Evolutionary conservation across 2,888 invertebrate genomes (phyloP), one percentile per base, ranked within the genome.

Genomic region (Pollenia labialis): DNA sequence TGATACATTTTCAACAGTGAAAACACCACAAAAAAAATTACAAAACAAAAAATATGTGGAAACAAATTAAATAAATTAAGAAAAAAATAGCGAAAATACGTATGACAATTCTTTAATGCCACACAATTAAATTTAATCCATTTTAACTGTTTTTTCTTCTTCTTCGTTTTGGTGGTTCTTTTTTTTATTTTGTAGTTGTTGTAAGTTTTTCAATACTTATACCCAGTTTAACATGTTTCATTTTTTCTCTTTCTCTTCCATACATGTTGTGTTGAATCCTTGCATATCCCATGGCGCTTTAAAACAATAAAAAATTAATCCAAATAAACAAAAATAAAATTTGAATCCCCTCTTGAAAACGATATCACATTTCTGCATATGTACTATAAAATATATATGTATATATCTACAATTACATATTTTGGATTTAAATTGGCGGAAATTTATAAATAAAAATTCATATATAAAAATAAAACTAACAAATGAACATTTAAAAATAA

Each of bases 51-150:
- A 71, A 64, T 44, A 68, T 56, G 16, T 46, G 42, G 12, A 62
- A 54, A 72, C 2, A 11, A 50, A 60, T n/a, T n/a, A 44, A 62
- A 62, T 18, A 79, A 42, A 32, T 23, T 32, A 32, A 32, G 32
- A 32, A 42, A 50, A 62, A 42, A 64, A 71, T 48, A 50, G 50
- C 18, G 48, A 16, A 68, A 14, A 58, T 44, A 77, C 77, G 40
- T 62, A 76, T 77, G 76, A 58, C 44, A 86, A 81, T 83, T 66
- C 75, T 83, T 86, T 83, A 66, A 83, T 64, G 81, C 80, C 79
- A 76, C 71, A 81, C 85, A 89, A 82, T 80, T 82, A 88, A 87
- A 88, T 88, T 88, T 85, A 89, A 88, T 88, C 85, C 88, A 86
- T 79, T 81, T 82, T 58, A 83, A 85, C 72, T 52, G 66, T 84